These are phyloP conservation scores for Aphelocoma californica DNA, from an alignment of 2,797 vertebrate genomes.

Conservation along the genomic window DNA sequence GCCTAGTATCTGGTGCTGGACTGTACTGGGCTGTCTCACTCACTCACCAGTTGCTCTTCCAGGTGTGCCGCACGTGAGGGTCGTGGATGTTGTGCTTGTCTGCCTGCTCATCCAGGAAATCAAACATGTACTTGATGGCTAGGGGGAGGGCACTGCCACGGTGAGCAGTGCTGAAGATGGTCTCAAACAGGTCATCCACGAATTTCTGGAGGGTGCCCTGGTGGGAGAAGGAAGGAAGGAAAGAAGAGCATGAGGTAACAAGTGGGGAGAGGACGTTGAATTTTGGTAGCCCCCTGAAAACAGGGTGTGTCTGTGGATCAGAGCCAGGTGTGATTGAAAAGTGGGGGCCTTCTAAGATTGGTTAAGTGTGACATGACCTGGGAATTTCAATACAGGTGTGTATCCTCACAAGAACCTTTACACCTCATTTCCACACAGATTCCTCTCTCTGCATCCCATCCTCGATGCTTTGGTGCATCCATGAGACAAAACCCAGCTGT, in stretches of 20 bases:
- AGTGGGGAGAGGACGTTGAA: rapidly evolving
- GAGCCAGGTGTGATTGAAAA: not conserved
- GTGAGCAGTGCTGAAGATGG: slow-evolving; percentile 98
- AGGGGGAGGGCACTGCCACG: slow-evolving; percentile 93
- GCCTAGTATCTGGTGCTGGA: not conserved
- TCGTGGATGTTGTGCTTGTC: slow-evolving; percentile 96
- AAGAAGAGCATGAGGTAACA: not conserved
- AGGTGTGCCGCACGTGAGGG: slow-evolving; percentile 95
- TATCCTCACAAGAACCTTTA: not conserved
- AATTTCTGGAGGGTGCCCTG: slow-evolving; percentile 98
- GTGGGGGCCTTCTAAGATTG: no score
- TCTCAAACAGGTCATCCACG: slow-evolving; percentile 97
- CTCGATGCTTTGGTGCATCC: not conserved
- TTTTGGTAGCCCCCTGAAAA: not conserved
- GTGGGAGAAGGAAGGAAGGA: not conserved
- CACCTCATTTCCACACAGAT: not conserved
- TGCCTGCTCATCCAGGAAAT: slow-evolving; percentile 96
- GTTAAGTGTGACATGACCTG: rapidly evolving
- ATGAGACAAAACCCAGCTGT: not conserved
- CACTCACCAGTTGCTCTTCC: slow-evolving; percentile 99
- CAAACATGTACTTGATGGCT: slow-evolving; percentile 99
- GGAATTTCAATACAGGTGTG: not conserved
- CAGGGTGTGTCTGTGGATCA: not conserved
- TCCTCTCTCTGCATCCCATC: not conserved
- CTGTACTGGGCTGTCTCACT: slow-evolving; percentile 29